Conservation (phyloP, 2,797 vertebrate genomes). For the Sebastes oblongus region DNA sequence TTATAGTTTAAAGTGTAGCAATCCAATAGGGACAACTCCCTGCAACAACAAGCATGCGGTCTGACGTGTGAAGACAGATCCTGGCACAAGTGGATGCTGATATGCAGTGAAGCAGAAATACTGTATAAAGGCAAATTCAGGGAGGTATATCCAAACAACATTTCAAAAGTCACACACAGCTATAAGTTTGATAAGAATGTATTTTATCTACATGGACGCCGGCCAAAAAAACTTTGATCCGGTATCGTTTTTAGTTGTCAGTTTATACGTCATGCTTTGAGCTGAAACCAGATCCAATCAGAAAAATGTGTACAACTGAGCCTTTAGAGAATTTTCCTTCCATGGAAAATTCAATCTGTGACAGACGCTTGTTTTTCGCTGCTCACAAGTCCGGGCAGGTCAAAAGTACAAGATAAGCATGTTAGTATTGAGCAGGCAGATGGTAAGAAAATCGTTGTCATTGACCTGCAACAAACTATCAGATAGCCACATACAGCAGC, state of each 20-base stretch:
- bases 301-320: conserved; percentile 8
- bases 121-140: conserved; percentile 2
- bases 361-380: conserved; percentile 29
- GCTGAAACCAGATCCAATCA: conserved; percentile 30
- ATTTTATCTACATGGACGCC: neutral
- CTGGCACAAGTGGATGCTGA: conserved; percentile 17
- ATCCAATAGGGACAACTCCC: conserved; percentile 15
- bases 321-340: conserved; percentile 25
- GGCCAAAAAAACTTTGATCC: neutral
- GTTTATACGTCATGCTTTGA: conserved; percentile 3
- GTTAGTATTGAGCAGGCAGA: conserved; percentile 80
- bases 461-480: conserved; percentile 74
- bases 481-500: conserved; percentile 63
- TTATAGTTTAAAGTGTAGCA: conserved; percentile 14
- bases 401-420: conserved; percentile 78
- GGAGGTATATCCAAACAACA: neutral
- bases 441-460: conserved; percentile 67
- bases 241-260: conserved; percentile 4
- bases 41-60: conserved; percentile 19
- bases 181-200: conserved; percentile 5
- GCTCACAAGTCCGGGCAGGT: conserved; percentile 54
- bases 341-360: conserved; percentile 34
- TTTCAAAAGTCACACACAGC: neutral
- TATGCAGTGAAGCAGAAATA: conserved; percentile 28
- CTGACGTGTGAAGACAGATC: conserved; percentile 34